Evolutionary conservation across 2,113 vertebrate species (phyloP).

Genomic region (Hemichromis elongatus): DNA sequence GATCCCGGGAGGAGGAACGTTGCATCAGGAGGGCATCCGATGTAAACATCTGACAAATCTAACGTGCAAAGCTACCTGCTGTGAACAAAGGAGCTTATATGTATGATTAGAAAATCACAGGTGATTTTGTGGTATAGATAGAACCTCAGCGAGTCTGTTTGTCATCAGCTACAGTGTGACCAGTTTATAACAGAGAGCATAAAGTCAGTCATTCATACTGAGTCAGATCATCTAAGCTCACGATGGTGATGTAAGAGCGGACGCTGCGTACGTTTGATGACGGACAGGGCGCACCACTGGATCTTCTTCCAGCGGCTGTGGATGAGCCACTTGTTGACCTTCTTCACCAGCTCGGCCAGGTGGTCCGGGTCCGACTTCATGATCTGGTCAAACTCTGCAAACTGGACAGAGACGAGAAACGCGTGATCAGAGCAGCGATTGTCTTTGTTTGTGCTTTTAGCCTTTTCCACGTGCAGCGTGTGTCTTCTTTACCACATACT

Average conservation of each 20-base stretch:
- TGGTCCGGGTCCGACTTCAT: constrained; percentile 99
- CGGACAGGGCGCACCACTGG: constrained; percentile 91
- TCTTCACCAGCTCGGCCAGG: constrained; percentile 88
- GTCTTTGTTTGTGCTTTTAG: neutral
- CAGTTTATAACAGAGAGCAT: neutral
- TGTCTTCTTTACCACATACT: neutral
- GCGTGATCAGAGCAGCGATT: neutral
- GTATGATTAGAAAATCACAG: neutral
- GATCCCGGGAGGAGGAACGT: neutral
- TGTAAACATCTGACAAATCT: neutral
- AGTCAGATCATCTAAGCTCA: neutral
- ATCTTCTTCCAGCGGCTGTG: constrained; percentile 99
- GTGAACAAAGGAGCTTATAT: neutral
- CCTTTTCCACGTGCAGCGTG: neutral
- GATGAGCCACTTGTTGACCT: constrained; percentile 94
- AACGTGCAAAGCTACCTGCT: neutral
- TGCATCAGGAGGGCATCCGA: neutral
- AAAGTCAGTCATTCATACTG: neutral
- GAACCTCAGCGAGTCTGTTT: neutral
- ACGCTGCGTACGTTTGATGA: constrained; percentile 84
- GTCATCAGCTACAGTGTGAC: neutral
- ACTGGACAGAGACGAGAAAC: constrained; percentile 64
- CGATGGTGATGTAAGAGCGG: neutral
- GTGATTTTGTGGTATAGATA: neutral
- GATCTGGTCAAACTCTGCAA: constrained; percentile 97